phyloP scores from a whole-genome alignment of 2,113 vertebrate genomes.

The Menidia beryllina region DNA sequence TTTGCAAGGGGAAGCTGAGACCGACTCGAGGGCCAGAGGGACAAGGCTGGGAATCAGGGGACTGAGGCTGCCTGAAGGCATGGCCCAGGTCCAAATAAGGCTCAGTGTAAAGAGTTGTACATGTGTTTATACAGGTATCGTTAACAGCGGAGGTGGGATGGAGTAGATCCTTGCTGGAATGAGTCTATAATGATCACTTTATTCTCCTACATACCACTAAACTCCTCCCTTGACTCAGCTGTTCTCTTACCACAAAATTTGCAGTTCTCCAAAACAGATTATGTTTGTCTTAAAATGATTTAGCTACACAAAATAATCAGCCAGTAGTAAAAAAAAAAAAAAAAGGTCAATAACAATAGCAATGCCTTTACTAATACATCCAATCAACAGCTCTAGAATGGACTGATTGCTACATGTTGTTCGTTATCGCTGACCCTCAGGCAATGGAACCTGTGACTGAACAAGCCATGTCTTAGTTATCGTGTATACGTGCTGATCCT shows the following conservation, averaged over 20 bases:
- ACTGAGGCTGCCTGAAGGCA: slow-evolving; percentile 68
- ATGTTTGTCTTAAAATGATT: slow-evolving; percentile 50
- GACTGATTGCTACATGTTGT: slow-evolving; percentile 39
- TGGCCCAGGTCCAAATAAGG: slow-evolving; percentile 76
- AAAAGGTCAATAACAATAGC: slow-evolving; percentile 73
- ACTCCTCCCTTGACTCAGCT: slow-evolving; percentile 16
- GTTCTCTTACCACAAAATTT: slow-evolving; percentile 41
- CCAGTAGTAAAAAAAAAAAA: slow-evolving; percentile 50
- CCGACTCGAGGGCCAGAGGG: slow-evolving; percentile 46
- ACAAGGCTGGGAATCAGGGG: slow-evolving; percentile 48
- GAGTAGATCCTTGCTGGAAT: slow-evolving; percentile 8
- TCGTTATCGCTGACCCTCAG: slow-evolving; percentile 77
- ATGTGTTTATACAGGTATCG: slow-evolving; percentile 25
- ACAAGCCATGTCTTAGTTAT: slow-evolving; percentile 9
- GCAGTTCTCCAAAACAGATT: slow-evolving; percentile 47
- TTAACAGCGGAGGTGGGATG: slow-evolving; percentile 4
- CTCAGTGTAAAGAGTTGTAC: slow-evolving; percentile 51
- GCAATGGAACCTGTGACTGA: slow-evolving; percentile 58
- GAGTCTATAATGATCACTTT: slow-evolving; percentile 13
- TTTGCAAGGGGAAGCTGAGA: slow-evolving; percentile 55
- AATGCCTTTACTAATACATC: slow-evolving; percentile 68
- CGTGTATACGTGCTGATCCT: not conserved
- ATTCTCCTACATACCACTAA: not conserved
- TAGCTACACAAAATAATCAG: slow-evolving; percentile 35
- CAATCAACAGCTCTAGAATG: slow-evolving; percentile 31